phyloP scores from a whole-genome alignment of 2,797 vertebrate species.

The Lepidocolaptes lacrymiger region DNA sequence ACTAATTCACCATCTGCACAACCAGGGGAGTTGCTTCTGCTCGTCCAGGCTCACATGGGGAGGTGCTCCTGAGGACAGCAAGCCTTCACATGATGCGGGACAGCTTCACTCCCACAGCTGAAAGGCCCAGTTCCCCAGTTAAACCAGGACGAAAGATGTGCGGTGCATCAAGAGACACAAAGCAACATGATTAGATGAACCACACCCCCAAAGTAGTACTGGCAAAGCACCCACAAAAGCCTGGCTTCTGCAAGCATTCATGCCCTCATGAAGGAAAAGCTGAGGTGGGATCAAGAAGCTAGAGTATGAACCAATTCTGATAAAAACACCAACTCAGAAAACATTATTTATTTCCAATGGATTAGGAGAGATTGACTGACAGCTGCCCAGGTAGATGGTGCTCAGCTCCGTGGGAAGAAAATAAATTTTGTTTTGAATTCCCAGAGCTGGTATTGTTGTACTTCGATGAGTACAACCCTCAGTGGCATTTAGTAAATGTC shows the following conservation, averaged over 20 bases:
- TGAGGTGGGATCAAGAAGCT: neutral
- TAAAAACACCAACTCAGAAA: neutral
- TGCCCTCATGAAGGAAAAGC: neutral
- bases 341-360: neutral
- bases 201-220: neutral
- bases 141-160: neutral
- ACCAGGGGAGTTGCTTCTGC: neutral
- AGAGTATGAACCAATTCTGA: neutral
- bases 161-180: neutral
- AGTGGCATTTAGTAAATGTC: neutral
- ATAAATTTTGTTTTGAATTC: neutral
- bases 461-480: neutral
- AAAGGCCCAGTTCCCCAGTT: neutral
- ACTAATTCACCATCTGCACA: neutral
- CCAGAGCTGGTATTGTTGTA: neutral
- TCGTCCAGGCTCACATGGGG: fast-evolving
- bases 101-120: neutral
- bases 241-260: neutral
- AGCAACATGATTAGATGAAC: neutral
- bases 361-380: neutral
- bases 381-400: neutral
- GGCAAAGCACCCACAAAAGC: neutral
- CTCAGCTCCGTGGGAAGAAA: neutral
- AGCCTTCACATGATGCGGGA: neutral
- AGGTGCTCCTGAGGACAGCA: neutral